These are phyloP conservation scores for Lineus longissimus DNA, from an alignment of 1,140 invertebrate species.

Conservation along the genomic window DNA sequence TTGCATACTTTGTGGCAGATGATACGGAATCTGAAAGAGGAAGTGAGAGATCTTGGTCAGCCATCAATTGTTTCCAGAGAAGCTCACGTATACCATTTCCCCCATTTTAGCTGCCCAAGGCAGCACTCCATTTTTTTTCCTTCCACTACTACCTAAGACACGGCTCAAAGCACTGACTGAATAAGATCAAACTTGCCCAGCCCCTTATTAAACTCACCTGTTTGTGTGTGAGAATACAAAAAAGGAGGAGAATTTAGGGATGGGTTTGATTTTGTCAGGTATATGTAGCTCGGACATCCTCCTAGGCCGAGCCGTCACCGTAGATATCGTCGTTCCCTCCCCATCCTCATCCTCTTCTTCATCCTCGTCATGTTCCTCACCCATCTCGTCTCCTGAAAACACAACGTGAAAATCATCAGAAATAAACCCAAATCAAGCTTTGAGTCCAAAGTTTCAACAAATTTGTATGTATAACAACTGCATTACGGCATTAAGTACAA, in stretches of 20 bases:
- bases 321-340: slow-evolving; percentile 58
- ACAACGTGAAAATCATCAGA: neutral
- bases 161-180: no score
- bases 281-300: slow-evolving; percentile 89
- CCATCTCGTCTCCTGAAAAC: slow-evolving; percentile 10
- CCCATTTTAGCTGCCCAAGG: no score
- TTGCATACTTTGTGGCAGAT: slow-evolving; percentile 96
- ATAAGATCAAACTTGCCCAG: no score
- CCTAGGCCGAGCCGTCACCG: slow-evolving; percentile 70
- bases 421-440: no score
- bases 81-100: no score
- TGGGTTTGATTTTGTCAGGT: slow-evolving; percentile 80
- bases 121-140: no score
- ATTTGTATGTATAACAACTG: no score
- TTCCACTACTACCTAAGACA: no score
- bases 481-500: no score
- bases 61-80: slow-evolving; percentile 9
- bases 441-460: no score
- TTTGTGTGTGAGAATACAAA: slow-evolving; percentile 95
- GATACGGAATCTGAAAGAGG: slow-evolving; percentile 78
- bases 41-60: slow-evolving; percentile 8
- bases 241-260: slow-evolving; percentile 90
- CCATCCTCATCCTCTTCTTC: slow-evolving; percentile 38
- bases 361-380: slow-evolving; percentile 7
- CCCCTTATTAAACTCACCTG: no score